Percentiles rank a stretch among this genome's conserved stretches.
Conservation (phyloP, 2,113 vertebrate species). For the Chitala chitala region DNA sequence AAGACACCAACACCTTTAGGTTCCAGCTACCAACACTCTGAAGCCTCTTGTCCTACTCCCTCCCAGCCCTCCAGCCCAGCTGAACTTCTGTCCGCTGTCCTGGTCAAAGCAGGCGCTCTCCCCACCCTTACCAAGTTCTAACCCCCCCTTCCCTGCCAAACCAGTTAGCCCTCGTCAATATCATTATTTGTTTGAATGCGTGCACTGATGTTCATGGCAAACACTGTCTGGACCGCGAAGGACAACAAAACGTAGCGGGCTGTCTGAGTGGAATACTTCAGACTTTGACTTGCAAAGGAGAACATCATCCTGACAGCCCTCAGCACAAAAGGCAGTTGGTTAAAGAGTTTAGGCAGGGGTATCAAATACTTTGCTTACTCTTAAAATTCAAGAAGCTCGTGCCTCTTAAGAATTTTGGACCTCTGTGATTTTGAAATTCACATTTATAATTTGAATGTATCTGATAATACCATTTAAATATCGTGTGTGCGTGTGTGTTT, state of each 20-base stretch:
- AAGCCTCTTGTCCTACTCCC: slow-evolving; percentile 37
- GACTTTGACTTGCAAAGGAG: not conserved
- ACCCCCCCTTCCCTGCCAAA: slow-evolving; percentile 10
- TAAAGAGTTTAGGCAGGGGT: too few species aligned
- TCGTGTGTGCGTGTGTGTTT: too few species aligned
- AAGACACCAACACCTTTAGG: slow-evolving; percentile 42
- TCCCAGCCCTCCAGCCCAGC: slow-evolving; percentile 49
- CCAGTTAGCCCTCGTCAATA: not conserved
- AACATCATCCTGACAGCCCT: too few species aligned
- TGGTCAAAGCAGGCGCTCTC: slow-evolving; percentile 61
- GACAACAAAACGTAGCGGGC: not conserved
- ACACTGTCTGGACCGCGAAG: not conserved
- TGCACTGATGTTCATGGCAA: not conserved
- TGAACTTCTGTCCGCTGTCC: slow-evolving; percentile 61
- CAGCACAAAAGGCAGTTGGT: too few species aligned
- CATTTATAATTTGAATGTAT: too few species aligned
- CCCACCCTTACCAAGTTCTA: slow-evolving; percentile 60
- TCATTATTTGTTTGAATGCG: not conserved
- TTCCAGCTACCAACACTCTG: slow-evolving; percentile 46
- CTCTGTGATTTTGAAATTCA: too few species aligned
- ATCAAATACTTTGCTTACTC: too few species aligned
- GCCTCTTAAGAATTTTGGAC: too few species aligned
- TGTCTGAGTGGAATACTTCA: not conserved
- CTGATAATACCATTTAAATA: too few species aligned
- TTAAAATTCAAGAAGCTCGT: too few species aligned